Conservation (phyloP, 92 coral and sea anemone genomes). For the Porites cylindrica region DNA sequence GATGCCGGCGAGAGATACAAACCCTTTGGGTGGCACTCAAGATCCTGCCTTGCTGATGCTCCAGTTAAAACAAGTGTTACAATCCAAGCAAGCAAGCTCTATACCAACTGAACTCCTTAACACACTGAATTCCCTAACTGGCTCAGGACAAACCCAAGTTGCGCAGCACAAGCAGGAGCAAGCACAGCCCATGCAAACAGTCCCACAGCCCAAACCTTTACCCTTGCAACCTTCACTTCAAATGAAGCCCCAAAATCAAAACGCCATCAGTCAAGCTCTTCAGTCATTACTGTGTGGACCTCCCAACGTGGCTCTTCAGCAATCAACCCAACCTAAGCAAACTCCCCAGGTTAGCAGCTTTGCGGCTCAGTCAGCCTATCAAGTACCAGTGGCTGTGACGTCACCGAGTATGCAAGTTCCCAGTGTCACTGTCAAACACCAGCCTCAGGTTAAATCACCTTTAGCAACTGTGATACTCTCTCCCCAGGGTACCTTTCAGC, state of each 20-base stretch:
- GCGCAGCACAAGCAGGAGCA: constrained; percentile 45
- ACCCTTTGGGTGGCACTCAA: constrained; percentile 22
- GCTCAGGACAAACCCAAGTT: constrained; percentile 12
- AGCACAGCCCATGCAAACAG: constrained; percentile 7
- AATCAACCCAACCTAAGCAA: constrained; percentile 18
- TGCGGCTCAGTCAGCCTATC: constrained; percentile 7
- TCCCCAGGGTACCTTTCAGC: constrained; percentile 28
- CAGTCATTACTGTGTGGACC: constrained; percentile 41
- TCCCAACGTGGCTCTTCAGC: constrained; percentile 38
- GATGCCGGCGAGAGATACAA: constrained; percentile 19
- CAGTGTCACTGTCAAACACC: constrained; percentile 36
- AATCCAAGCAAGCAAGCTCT: constrained; percentile 17
- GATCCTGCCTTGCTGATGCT: constrained; percentile 42
- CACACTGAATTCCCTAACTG: constrained; percentile 31
- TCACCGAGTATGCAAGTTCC: constrained; percentile 15
- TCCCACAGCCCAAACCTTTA: constrained; percentile 20
- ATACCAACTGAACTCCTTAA: constrained; percentile 39
- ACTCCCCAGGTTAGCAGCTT: constrained; percentile 15
- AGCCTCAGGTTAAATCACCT: constrained; percentile 14
- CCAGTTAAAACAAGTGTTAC: constrained; percentile 49
- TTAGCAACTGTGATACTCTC: constrained; percentile 15
- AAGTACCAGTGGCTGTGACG: background rate
- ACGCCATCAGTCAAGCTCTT: constrained; percentile 41
- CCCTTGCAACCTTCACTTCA: constrained; percentile 36
- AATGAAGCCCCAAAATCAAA: constrained; percentile 51